Conservation (phyloP, 1,140 invertebrate species). For the Mactra quadrangularis region DNA sequence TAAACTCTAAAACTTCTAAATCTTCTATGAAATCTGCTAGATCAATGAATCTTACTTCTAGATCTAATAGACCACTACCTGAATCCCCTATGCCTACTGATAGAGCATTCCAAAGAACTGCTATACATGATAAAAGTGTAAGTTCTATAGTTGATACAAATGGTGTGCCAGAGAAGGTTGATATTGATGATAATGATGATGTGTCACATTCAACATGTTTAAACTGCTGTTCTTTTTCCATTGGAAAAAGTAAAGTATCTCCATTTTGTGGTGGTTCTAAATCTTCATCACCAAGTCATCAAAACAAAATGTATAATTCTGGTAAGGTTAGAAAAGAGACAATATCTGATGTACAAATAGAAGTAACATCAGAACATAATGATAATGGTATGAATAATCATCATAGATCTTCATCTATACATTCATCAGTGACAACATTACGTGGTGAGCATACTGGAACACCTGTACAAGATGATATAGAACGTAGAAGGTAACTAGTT, state of each 20-base stretch:
- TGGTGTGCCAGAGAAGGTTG: slow-evolving; percentile 40
- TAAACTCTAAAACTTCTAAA: neutral
- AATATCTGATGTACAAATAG: slow-evolving; percentile 53
- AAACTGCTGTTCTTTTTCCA: slow-evolving; percentile 54
- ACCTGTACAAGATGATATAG: slow-evolving; percentile 63
- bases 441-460: slow-evolving; percentile 69
- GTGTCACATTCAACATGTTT: slow-evolving; percentile 31
- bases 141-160: slow-evolving; percentile 14
- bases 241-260: slow-evolving; percentile 56
- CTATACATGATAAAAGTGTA: slow-evolving; percentile 2
- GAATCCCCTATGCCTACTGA: slow-evolving; percentile 50
- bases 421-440: slow-evolving; percentile 69
- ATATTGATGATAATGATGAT: neutral
- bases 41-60: slow-evolving; percentile 9
- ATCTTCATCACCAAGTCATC: slow-evolving; percentile 4
- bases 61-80: slow-evolving; percentile 36
- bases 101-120: slow-evolving; percentile 25
- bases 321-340: neutral
- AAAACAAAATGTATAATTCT: slow-evolving; percentile 44
- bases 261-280: slow-evolving; percentile 55
- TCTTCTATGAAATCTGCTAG: slow-evolving; percentile 19
- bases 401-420: slow-evolving; percentile 33
- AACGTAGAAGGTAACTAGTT: slow-evolving; percentile 55
- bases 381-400: neutral
- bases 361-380: slow-evolving; percentile 15